Base-by-base conservation (phyloP, 2,113 vertebrate species). In the Zapus hudsonius region DNA sequence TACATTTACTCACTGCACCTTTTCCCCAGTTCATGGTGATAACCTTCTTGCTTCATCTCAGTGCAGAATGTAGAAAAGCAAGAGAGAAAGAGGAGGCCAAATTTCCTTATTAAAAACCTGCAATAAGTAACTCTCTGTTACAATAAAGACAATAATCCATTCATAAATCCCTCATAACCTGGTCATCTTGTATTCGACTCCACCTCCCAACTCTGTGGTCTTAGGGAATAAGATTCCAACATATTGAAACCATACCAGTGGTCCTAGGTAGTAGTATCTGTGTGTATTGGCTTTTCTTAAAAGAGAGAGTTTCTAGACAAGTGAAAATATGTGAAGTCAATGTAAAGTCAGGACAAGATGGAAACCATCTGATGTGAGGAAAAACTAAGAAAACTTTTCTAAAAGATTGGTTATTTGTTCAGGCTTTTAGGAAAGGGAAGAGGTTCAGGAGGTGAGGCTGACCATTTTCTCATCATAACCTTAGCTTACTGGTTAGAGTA, bases 271-370 rank as follows among this genome's bases (percentile, higher is more conserved):
- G 3, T 78, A 3, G 86, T 40, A 80, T n/a, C n/a, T n/a, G 40
- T 78, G 11, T 74, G 33, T 82, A 10, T 55, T 69, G 22, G 40
- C 42, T 67, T 23, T 64, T 79, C 69, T 87, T 9, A 78, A 29
- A 16, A 64, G n/a, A 89, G 66, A 92, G 17, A 82, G 76, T 63
- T 3, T 23, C 69, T 33, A 23, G 40, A 52, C 91, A 25, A 67
- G 17, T 93, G 89, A 76, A 84, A 80, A 67, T 78, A n/a, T 33
- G 38, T 86, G 38, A 91, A 91, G 61, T 84, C 36, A 8, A 38
- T 74, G 19, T 84, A 87, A 22, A 88, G 17, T 76, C 11, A 47
- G 40, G 78, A 42, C 27, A 92, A 40, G 78, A 78, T 75, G 36
- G 7, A 57, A 67, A 81, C 25, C 2, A 20, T 83, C 15, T 75